Evolutionary conservation across 2,113 vertebrate genomes (phyloP).

Genomic region (Poecile atricapillus): DNA sequence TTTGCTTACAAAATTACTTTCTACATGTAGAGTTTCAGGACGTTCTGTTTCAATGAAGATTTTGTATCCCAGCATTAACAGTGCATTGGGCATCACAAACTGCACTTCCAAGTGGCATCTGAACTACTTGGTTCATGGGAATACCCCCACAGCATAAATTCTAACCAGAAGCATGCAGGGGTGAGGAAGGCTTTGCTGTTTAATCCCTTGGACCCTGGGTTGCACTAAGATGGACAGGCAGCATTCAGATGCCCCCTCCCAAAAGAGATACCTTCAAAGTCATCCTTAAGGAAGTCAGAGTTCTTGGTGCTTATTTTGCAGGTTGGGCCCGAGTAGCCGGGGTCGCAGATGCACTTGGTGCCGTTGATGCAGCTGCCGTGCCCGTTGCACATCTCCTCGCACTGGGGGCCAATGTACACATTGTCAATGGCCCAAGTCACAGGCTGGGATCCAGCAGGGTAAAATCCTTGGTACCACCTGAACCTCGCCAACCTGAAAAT

Average conservation of each 20-base stretch:
- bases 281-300: slow-evolving; percentile 94
- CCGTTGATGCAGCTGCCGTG: slow-evolving; percentile 90
- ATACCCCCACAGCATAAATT: background rate
- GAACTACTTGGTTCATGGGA: background rate
- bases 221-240: background rate
- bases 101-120: background rate
- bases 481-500: slow-evolving; percentile 88
- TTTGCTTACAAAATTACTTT: background rate
- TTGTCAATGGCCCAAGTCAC: slow-evolving; percentile 96
- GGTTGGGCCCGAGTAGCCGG: slow-evolving; percentile 86
- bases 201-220: background rate
- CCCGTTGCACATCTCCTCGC: slow-evolving; percentile 94
- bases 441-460: slow-evolving; percentile 81
- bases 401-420: slow-evolving; percentile 93
- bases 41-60: background rate
- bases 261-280: slow-evolving; percentile 90
- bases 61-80: background rate
- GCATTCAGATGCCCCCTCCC: background rate
- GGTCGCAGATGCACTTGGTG: slow-evolving; percentile 89
- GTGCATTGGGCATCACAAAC: background rate
- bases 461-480: slow-evolving; percentile 98
- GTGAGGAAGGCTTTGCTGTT: background rate
- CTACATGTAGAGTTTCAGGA: background rate
- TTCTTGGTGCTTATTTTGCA: slow-evolving; percentile 89
- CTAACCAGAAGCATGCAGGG: background rate